Evolutionary conservation across 2,113 vertebrate species (phyloP), one percentile per base, ranked within the genome.

Genomic region (Podarcis cretensis): DNA sequence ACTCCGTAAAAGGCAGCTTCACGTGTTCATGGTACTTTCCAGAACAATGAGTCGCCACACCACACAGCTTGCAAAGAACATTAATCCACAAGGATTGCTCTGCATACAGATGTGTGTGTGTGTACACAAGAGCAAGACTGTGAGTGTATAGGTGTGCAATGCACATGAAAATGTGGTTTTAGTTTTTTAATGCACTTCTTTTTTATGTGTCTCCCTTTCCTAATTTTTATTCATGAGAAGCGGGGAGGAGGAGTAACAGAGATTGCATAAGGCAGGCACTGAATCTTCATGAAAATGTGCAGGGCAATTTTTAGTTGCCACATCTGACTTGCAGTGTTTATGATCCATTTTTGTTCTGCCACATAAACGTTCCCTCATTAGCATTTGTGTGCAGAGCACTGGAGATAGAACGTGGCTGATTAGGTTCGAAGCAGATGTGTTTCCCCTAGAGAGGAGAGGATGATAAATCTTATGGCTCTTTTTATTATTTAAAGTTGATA

Each of bases 401-500:
- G 1, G 65, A 68, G 94, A 86, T 75, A 92, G 75, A 87, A 92
- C 87, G 74, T 89, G 93, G 93, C 9, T 96, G 93, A 95, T 95
- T 89, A 93, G 80, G 82, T 94, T 92, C 89, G 74, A 79, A 86
- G 86, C 85, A 91, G 86, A 81, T 73, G 43, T 86, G 76, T 87
- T 85, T 87, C 79, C 94, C 80, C 91, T 25, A 71, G 90, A 89
- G 89, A 88, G 77, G 90, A 91, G 87, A 86, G 88, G 89, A 92
- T 85, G 82, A 92, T 93, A 95, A 94, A 94, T 65, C 74, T 69
- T 90, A 87, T 2, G 57, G 91, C 68, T 40, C 91, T 92, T 95
- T 90, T 85, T n/a, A 92, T 93, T 96, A 82, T 91, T 91, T 94
- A 93, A 96, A 89, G 88, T 92, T 86, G 84, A 93, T 90, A 84